Conservation (phyloP, 1,140 invertebrate genomes). For the Mactra quadrangularis region DNA sequence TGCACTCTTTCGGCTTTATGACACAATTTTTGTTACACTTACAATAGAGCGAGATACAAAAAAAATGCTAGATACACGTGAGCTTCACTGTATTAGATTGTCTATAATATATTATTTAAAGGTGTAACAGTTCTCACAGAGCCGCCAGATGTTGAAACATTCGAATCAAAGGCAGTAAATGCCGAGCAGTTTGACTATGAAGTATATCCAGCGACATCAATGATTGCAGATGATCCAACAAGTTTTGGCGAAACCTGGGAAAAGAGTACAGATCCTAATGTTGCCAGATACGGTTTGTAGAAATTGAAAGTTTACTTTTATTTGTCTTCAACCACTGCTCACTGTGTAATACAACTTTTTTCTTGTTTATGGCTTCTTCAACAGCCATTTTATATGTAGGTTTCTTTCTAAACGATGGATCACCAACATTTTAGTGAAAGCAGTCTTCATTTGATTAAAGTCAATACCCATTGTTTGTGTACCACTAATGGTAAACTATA, state of each 20-base stretch:
- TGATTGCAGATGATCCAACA: slow-evolving; percentile 16
- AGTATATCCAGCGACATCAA: slow-evolving; percentile 19
- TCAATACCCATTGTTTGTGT: no score
- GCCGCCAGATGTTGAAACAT: neutral
- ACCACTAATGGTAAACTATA: no score
- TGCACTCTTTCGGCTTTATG: no score
- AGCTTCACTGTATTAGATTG: no score
- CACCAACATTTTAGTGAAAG: neutral
- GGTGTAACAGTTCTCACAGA: slow-evolving; percentile 14
- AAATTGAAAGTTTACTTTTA: no score
- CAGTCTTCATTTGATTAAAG: neutral
- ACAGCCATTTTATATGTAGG: neutral
- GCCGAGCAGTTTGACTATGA: neutral
- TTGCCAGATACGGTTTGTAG: slow-evolving; percentile 11
- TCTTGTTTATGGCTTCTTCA: neutral
- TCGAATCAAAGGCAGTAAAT: slow-evolving; percentile 4
- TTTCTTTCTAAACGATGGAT: neutral
- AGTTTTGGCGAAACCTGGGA: slow-evolving; percentile 6
- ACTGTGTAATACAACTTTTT: neutral
- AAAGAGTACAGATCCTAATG: slow-evolving; percentile 8
- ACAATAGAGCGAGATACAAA: no score
- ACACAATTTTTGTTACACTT: no score
- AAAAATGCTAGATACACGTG: no score
- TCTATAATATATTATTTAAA: neutral
- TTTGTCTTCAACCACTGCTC: no score